These are phyloP conservation scores for Caranx melampygus DNA, from an alignment of 2,113 vertebrate species.

Conservation along the genomic window DNA sequence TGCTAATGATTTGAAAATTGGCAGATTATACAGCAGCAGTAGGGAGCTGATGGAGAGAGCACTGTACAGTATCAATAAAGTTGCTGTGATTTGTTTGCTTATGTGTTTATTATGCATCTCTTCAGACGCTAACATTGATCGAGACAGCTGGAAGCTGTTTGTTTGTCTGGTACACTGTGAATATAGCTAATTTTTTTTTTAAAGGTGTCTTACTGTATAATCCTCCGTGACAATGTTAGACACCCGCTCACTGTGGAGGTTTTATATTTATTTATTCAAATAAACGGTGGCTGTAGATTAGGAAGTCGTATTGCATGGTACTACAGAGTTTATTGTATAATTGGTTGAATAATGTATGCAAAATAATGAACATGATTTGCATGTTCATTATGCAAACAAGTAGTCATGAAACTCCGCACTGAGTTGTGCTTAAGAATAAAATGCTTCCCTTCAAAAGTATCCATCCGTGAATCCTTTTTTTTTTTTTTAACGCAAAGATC, in stretches of 20 bases:
- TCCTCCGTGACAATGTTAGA: constrained; percentile 12
- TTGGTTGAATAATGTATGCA: constrained; percentile 46
- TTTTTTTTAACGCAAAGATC: background rate
- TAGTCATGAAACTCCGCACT: constrained; percentile 8
- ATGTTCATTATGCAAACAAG: constrained; percentile 37
- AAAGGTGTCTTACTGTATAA: constrained; percentile 40
- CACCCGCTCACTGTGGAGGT: constrained; percentile 3
- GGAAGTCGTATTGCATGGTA: constrained; percentile 30
- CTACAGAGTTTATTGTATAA: constrained; percentile 53
- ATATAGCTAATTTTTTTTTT: constrained; percentile 8
- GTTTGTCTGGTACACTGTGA: background rate
- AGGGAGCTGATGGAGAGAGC: background rate
- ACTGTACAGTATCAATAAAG: constrained; percentile 18
- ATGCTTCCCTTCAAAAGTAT: constrained; percentile 7
- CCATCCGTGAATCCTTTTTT: background rate
- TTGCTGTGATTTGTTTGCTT: constrained; percentile 15
- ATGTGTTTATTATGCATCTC: constrained; percentile 13
- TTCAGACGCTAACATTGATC: background rate
- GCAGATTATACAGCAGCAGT: background rate
- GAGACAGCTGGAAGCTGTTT: constrained; percentile 21
- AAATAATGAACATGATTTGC: constrained; percentile 38
- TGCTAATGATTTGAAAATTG: background rate
- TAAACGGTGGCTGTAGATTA: constrained; percentile 42
- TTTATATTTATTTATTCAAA: constrained; percentile 59
- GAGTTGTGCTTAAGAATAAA: background rate